Evolutionary conservation across 2,888 invertebrate species (phyloP), one percentile per base, ranked within the genome.

Genomic region (Cryptocheilus praepositus): DNA sequence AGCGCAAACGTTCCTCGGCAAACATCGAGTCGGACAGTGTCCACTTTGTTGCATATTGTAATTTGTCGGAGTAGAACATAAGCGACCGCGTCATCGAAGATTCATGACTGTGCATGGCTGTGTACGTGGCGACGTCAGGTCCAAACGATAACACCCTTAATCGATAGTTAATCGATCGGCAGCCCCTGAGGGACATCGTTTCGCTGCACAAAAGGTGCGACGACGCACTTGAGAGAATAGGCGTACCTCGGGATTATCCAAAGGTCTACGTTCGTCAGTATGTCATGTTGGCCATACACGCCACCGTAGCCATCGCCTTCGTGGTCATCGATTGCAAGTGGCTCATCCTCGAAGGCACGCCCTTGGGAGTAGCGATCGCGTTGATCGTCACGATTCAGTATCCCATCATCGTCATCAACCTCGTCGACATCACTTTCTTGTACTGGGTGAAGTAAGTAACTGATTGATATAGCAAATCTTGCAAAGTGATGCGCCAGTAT

Each of bases 401-500:
- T 59, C 74, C 77, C 11, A 28, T 60, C 4, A 11, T 65, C 2
- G 5, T 79, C 0, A 62, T 61, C 5, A 54, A 63, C 8, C 43
- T 75, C 25, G 71, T 56, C 11, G 75, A 78, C 44, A 3, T 56
- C 4, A 66, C 71, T 3, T 83, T 81, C 57, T 21, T 73, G n/a
- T 67, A 60, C 19, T 70, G 80, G 59, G 61, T 83, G 49, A 77
- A 74, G 83, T 81, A 75, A 13, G 59, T 46, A n/a, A n/a, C n/a
- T n/a, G n/a, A n/a, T n/a, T n/a, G n/a, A n/a, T n/a, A n/a, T n/a
- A n/a, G n/a, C n/a, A n/a, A n/a, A n/a, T n/a, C n/a, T n/a, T n/a
- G n/a, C n/a, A n/a, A n/a, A n/a, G n/a, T n/a, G n/a, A n/a, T n/a
- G n/a, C n/a, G n/a, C n/a, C n/a, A n/a, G n/a, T n/a, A n/a, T n/a